These are phyloP conservation scores for Astreopora myriophthalma DNA, from an alignment of 64 coral and sea anemone species.

Conservation along the genomic window DNA sequence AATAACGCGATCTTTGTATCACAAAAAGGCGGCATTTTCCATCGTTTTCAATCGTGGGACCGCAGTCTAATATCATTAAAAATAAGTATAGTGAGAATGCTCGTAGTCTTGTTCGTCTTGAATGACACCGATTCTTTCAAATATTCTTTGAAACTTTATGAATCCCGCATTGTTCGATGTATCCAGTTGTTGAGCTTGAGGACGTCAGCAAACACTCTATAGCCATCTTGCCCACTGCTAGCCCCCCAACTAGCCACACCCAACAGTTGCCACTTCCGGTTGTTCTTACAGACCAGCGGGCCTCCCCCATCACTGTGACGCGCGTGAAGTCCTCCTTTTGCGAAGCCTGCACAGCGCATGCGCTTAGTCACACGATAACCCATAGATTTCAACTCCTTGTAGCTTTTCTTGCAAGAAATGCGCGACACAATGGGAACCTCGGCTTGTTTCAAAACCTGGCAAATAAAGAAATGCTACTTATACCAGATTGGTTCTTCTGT, in stretches of 20 bases:
- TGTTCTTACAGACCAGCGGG: slow-evolving; percentile 35
- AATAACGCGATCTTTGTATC: too few species aligned
- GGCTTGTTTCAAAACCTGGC: slow-evolving; percentile 24
- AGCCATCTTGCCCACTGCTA: slow-evolving; percentile 13
- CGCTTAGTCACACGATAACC: slow-evolving; percentile 51
- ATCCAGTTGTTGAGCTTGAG: slow-evolving; percentile 61
- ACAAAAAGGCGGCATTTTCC: too few species aligned
- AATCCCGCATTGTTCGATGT: background rate
- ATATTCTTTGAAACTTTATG: too few species aligned
- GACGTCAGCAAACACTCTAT: slow-evolving; percentile 66
- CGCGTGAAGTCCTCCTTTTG: slow-evolving; percentile 12
- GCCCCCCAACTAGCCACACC: slow-evolving; percentile 56
- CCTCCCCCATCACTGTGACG: slow-evolving; percentile 54
- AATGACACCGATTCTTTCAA: too few species aligned
- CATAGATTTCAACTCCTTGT: background rate
- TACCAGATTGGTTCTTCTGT: too few species aligned
- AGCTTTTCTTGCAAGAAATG: slow-evolving; percentile 28
- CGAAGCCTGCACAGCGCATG: slow-evolving; percentile 73
- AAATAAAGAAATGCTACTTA: background rate
- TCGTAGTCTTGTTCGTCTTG: too few species aligned
- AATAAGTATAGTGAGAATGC: too few species aligned
- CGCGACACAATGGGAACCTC: slow-evolving; percentile 44
- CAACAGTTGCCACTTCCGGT: slow-evolving; percentile 35
- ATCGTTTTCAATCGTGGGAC: too few species aligned
- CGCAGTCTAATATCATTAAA: too few species aligned